Evolutionary conservation across 2,797 vertebrate genomes (phyloP).

Genomic region (Ctenochaetus hawaiiensis): DNA sequence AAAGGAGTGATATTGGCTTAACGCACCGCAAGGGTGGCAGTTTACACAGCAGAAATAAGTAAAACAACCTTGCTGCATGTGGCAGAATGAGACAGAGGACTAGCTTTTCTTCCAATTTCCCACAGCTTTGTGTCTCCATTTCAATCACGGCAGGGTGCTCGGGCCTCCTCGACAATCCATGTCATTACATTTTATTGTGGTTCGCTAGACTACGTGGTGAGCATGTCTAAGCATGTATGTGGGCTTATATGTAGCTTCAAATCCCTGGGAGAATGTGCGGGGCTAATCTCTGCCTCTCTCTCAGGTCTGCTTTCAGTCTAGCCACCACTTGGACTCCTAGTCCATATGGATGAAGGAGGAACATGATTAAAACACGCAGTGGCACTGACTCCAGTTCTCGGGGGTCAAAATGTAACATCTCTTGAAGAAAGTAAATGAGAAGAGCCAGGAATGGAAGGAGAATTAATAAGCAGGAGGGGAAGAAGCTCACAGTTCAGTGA

Average conservation of each 20-base stretch:
- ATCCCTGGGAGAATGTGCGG: constrained; percentile 36
- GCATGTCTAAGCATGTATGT: constrained; percentile 58
- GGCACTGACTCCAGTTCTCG: constrained; percentile 28
- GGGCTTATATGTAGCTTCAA: constrained; percentile 34
- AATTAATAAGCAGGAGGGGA: constrained; percentile 29
- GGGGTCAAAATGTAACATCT: constrained; percentile 41
- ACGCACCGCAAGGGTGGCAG: background rate
- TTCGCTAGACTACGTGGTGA: constrained; percentile 45
- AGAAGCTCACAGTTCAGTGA: constrained; percentile 24
- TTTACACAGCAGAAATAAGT: constrained; percentile 40
- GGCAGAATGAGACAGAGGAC: constrained; percentile 23
- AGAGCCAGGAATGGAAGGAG: constrained; percentile 21
- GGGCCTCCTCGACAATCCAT: constrained; percentile 37
- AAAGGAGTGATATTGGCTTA: constrained; percentile 35
- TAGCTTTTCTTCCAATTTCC: constrained; percentile 55
- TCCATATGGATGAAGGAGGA: constrained; percentile 45
- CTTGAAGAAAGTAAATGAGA: constrained; percentile 45
- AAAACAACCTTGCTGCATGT: constrained; percentile 23
- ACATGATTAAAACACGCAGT: constrained; percentile 56
- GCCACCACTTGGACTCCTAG: constrained; percentile 30
- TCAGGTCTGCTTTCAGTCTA: constrained; percentile 24
- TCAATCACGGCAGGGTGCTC: constrained; percentile 54
- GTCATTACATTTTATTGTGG: constrained; percentile 66
- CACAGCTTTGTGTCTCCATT: constrained; percentile 59
- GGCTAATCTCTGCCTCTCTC: constrained; percentile 57